Evolutionary conservation across 2,113 vertebrate species (phyloP), one percentile per base, ranked within the genome.

Genomic region (Catharus minimus): DNA sequence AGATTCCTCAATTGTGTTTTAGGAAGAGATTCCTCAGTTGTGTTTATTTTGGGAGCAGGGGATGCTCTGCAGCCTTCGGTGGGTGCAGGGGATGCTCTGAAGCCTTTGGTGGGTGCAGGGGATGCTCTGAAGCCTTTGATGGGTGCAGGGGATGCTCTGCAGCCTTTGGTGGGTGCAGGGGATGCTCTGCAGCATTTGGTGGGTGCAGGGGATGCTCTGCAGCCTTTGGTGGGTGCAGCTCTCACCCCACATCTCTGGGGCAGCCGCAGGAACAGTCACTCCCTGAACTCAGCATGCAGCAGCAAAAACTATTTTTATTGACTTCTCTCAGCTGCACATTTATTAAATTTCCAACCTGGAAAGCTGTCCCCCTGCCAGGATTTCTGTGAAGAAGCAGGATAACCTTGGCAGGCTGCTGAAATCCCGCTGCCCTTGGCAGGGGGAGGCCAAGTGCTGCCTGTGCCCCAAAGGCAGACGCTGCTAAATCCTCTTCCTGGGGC

Each of bases 401-500:
- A 90, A 93, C 90, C 81, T 96, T 96, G 89, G 94, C 93, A 57
- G 28, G 62, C 68, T 82, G 33, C 91, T 69, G 86, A 50, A 75
- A 87, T 92, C 88, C 57, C 33, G 43, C 39, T 94, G 82, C 89
- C 90, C 49, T 71, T 69, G 95, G 92, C 86, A 19, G 68, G 28
- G 58, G 13, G 26, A 88, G 72, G 73, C 83, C 88, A 43, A 92
- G 95, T 41, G 78, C 60, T 68, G 82, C 90, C 85, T 16, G 73
- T 86, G 87, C 86, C 96, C 93, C 9, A 26, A 41, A 79, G 94
- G 89, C 94, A 94, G 90, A 47, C 33, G 65, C 93, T 28, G 87
- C 86, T 96, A 91, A 95, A 95, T 95, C 81, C 74, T 77, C 82
- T 32, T 28, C 38, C 82, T 83, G 88, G 83, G 89, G 92, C 78